These are phyloP conservation scores for Drosophila teissieri DNA, from an alignment of 1,140 invertebrate species.

Conservation along the genomic window DNA sequence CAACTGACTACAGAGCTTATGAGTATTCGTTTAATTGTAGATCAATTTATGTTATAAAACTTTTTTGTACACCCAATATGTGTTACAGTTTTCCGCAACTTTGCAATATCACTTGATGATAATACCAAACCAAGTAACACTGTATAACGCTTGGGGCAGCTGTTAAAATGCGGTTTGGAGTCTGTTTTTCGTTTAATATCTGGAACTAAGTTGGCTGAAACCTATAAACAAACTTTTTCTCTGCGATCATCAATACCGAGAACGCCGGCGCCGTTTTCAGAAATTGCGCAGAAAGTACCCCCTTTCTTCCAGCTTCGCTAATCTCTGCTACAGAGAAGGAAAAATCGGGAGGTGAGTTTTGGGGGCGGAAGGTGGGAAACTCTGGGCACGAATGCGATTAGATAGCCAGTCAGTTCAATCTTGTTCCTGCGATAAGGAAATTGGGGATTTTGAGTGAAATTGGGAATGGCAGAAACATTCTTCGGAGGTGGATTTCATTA, in stretches of 20 bases:
- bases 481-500: conserved; percentile 1
- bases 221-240: conserved; percentile 6
- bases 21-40: too few species aligned
- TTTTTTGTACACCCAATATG: too few species aligned
- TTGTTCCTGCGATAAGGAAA: conserved; percentile 54
- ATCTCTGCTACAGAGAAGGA: neutral
- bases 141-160: conserved; percentile 6
- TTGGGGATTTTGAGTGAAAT: neutral
- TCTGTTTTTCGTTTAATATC: conserved; percentile 17
- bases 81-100: neutral
- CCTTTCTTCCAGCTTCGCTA: conserved; percentile 18
- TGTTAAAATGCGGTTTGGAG: conserved; percentile 20
- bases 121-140: neutral
- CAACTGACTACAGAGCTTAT: too few species aligned
- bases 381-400: conserved; percentile 44
- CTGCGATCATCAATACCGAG: neutral
- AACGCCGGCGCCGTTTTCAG: neutral
- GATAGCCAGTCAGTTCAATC: conserved; percentile 72
- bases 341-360: neutral
- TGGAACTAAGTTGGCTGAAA: conserved; percentile 3
- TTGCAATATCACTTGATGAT: neutral
- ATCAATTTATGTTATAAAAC: too few species aligned
- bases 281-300: conserved; percentile 8
- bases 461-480: conserved; percentile 5
- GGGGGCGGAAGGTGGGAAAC: conserved; percentile 29